phyloP scores from a whole-genome alignment of 1,140 invertebrate species.

The Panagrolaimus sp. region DNA sequence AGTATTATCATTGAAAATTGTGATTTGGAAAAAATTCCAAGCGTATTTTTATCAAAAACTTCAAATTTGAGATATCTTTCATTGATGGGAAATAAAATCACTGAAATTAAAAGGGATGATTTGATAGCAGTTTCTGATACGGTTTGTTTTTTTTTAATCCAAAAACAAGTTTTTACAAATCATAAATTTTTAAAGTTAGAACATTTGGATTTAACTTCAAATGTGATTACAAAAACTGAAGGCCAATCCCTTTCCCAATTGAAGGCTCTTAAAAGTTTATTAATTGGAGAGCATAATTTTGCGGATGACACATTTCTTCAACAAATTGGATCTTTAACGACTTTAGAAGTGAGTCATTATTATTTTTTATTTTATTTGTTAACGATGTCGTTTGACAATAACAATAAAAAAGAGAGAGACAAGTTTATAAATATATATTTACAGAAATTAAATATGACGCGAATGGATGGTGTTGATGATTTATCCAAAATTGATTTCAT shows the following conservation, averaged over 20 bases:
- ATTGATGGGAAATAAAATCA: slow-evolving; percentile 34
- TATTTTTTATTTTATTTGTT: not conserved
- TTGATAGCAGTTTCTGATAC: slow-evolving; percentile 17
- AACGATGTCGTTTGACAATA: too few species aligned
- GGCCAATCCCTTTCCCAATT: slow-evolving; percentile 33
- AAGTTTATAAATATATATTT: too few species aligned
- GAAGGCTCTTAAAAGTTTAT: slow-evolving; percentile 30
- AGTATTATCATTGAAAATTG: slow-evolving; percentile 35
- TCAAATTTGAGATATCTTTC: slow-evolving; percentile 21
- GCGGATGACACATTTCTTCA: slow-evolving; percentile 36
- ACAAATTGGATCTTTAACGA: slow-evolving; percentile 27
- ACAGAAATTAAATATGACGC: slow-evolving; percentile 23
- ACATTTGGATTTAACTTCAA: slow-evolving; percentile 41
- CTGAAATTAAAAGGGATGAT: slow-evolving; percentile 20
- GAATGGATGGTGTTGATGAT: slow-evolving; percentile 24
- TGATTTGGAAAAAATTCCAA: slow-evolving; percentile 28
- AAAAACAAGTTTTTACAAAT: not conserved
- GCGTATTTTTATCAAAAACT: slow-evolving; percentile 13
- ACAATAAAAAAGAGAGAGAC: too few species aligned
- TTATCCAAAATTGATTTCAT: slow-evolving; percentile 16
- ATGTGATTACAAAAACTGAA: slow-evolving; percentile 41
- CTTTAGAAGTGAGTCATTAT: slow-evolving; percentile 11
- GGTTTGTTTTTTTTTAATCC: slow-evolving; percentile 16
- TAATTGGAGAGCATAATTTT: slow-evolving; percentile 50
- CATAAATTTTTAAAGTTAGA: slow-evolving; percentile 38